These are phyloP conservation scores for Anagyrus pseudococci DNA, from an alignment of 2,888 invertebrate genomes.

Conservation along the genomic window DNA sequence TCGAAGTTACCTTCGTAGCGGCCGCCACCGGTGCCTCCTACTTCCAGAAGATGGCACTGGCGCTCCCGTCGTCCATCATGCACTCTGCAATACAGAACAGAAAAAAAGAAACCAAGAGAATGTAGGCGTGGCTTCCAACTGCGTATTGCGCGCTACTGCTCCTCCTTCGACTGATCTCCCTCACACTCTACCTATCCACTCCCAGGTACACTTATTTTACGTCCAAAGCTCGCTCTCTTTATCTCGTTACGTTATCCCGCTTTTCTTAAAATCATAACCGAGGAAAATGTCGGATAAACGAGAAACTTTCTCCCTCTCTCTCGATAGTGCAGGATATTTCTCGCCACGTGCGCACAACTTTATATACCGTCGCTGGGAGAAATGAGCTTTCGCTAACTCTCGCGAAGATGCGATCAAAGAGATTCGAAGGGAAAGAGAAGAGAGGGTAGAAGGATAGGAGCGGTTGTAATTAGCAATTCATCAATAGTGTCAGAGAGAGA, in stretches of 20 bases:
- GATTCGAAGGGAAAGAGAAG: not conserved
- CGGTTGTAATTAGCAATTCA: slow-evolving; percentile 7
- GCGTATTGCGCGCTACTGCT: not conserved
- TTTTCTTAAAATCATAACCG: too few species aligned
- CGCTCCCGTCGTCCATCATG: slow-evolving; percentile 65
- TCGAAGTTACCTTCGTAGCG: slow-evolving; percentile 66
- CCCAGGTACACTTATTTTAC: too few species aligned
- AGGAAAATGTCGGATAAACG: not conserved
- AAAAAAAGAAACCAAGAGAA: slow-evolving; percentile 67
- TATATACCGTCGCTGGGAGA: too few species aligned
- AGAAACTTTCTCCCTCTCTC: not conserved
- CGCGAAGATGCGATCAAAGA: not conserved
- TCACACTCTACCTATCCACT: too few species aligned
- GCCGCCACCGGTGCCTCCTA: slow-evolving; percentile 65
- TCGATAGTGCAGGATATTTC: slow-evolving; percentile 47
- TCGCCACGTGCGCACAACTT: too few species aligned
- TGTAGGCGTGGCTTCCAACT: slow-evolving; percentile 46
- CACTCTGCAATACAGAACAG: slow-evolving; percentile 69
- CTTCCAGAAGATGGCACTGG: slow-evolving; percentile 69
- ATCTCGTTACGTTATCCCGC: not conserved
- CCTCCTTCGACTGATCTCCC: too few species aligned
- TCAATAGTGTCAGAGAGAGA: slow-evolving; percentile 15
- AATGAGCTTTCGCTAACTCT: too few species aligned
- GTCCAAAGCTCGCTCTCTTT: not conserved
- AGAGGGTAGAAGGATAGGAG: not conserved